Conservation (phyloP, 2,888 invertebrate genomes). For the Pristionchus arcanus region DNA sequence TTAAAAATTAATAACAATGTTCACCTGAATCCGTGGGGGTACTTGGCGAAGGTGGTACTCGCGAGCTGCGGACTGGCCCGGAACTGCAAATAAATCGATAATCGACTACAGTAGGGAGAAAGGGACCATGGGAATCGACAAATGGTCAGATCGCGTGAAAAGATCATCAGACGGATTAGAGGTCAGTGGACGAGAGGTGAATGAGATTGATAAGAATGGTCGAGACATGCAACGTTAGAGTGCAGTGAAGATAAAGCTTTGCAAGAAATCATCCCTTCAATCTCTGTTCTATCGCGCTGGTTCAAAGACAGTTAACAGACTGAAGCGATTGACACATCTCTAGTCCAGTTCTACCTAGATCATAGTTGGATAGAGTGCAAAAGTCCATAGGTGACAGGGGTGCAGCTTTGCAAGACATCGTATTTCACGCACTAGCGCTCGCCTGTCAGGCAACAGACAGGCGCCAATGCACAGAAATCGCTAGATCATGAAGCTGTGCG, state of each 20-base stretch:
- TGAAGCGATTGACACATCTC: too few relatives aligned
- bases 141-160: not conserved
- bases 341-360: not conserved
- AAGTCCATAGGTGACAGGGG: too few relatives aligned
- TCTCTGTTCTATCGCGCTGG: too few relatives aligned
- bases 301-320: too few relatives aligned
- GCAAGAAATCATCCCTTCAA: too few relatives aligned
- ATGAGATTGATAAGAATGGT: not conserved
- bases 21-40: conserved; percentile 51
- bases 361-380: not conserved
- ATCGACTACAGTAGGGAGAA: not conserved
- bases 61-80: conserved; percentile 36
- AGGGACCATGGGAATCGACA: not conserved
- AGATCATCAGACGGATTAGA: not conserved
- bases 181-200: not conserved
- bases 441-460: not conserved
- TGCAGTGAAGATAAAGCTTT: not conserved
- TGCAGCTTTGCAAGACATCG: not conserved
- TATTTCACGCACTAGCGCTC: not conserved
- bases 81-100: conserved; percentile 30
- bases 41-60: not conserved
- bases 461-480: too few relatives aligned
- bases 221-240: too few relatives aligned
- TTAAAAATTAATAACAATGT: not conserved
- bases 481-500: too few relatives aligned